A percentile compares a stretch with the other conserved stretches of the same genome.
These are phyloP conservation scores for Bradypus variegatus DNA, from an alignment of 2,797 vertebrate species.

Conservation along the genomic window DNA sequence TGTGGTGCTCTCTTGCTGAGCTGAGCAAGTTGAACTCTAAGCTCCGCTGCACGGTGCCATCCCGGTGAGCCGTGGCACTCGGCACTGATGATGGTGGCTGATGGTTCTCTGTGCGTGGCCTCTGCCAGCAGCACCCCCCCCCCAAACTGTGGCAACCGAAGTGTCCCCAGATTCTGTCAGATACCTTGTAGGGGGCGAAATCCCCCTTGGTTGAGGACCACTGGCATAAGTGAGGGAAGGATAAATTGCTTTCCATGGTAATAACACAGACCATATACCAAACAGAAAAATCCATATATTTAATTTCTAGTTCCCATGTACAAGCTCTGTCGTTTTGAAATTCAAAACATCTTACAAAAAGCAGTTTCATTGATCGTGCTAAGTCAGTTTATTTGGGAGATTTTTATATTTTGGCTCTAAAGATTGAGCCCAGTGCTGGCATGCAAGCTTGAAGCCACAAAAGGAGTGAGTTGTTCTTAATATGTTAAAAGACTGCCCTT, in stretches of 20 bases:
- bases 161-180: not conserved
- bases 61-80: too few relatives aligned
- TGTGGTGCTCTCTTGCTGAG: not conserved
- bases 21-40: not conserved
- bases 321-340: not conserved
- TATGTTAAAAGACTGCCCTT: not conserved
- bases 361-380: not conserved
- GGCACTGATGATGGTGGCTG: too few relatives aligned
- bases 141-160: not conserved
- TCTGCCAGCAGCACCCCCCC: not conserved
- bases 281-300: not conserved
- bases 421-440: not conserved
- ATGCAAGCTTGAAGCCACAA: not conserved
- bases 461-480: not conserved
- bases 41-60: too few relatives aligned
- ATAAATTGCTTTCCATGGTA: not conserved
- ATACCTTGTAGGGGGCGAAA: not conserved
- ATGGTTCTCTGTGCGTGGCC: too few relatives aligned
- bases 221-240: not conserved
- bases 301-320: not conserved
- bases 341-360: not conserved
- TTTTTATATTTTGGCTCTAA: constrained; percentile 8
- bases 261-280: not conserved
- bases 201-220: not conserved
- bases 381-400: not conserved